Conservation (phyloP, 2,888 invertebrate species). For the Antitype chi region DNA sequence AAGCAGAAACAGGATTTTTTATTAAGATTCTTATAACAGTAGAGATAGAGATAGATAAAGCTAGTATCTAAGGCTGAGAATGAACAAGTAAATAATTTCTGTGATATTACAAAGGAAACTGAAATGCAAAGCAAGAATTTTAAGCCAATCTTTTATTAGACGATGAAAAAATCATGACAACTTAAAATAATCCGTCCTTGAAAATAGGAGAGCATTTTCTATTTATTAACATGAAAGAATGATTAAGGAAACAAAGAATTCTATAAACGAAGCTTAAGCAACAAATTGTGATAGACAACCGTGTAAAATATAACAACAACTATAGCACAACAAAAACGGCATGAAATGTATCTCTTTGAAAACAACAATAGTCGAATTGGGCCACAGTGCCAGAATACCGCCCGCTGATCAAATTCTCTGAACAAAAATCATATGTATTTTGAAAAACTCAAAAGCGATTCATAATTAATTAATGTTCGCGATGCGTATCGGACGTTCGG, state of each 20-base stretch:
- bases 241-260: slow-evolving; percentile 39
- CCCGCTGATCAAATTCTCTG: slow-evolving; percentile 63
- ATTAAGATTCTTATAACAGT: not conserved
- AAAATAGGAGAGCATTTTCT: slow-evolving; percentile 12
- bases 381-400: slow-evolving; percentile 61
- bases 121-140: not conserved
- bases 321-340: slow-evolving; percentile 48
- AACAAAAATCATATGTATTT: slow-evolving; percentile 62
- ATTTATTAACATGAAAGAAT: slow-evolving; percentile 26
- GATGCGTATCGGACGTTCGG: slow-evolving; percentile 81
- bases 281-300: slow-evolving; percentile 61
- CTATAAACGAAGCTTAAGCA: slow-evolving; percentile 31
- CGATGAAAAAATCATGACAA: not conserved
- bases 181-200: not conserved
- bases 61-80: not conserved
- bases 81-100: not conserved
- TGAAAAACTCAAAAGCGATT: slow-evolving; percentile 76
- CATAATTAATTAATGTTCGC: slow-evolving; percentile 84
- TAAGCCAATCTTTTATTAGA: not conserved
- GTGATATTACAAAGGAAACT: not conserved
- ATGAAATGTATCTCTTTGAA: slow-evolving; percentile 52
- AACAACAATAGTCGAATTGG: slow-evolving; percentile 60
- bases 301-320: slow-evolving; percentile 48
- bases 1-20: too few species aligned
- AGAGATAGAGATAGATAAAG: not conserved